phyloP scores from a whole-genome alignment of 2,888 invertebrate species.

The Parthenolecanium corni region DNA sequence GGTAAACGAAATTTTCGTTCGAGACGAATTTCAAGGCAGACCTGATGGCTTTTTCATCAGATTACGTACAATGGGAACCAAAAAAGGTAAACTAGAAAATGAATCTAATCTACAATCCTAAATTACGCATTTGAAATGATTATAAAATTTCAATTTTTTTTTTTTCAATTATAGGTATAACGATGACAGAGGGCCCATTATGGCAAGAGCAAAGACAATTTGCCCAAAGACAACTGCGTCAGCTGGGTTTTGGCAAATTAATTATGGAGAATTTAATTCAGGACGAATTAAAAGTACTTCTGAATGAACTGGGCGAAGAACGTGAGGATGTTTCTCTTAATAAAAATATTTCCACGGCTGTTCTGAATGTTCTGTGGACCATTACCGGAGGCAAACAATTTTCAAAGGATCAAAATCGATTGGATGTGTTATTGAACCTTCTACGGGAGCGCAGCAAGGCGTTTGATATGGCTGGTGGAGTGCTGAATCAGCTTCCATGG shows the following conservation, averaged over 20 bases:
- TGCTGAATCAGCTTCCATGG: constrained; percentile 51
- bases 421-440: constrained; percentile 42
- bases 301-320: neutral
- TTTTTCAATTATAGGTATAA: constrained; percentile 42
- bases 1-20: constrained; percentile 44
- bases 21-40: constrained; percentile 50
- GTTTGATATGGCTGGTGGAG: constrained; percentile 49
- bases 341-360: constrained; percentile 33
- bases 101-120: neutral
- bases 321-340: constrained; percentile 12
- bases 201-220: constrained; percentile 49
- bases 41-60: constrained; percentile 54
- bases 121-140: no score
- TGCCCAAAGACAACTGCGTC: constrained; percentile 44
- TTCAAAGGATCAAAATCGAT: constrained; percentile 39
- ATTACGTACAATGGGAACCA: constrained; percentile 51
- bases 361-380: constrained; percentile 55
- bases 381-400: constrained; percentile 44
- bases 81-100: constrained; percentile 40
- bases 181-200: constrained; percentile 47
- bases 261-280: constrained; percentile 46
- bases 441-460: constrained; percentile 43
- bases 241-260: constrained; percentile 47
- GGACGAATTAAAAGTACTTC: constrained; percentile 42
- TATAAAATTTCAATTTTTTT: neutral